Evolutionary conservation across 2,888 invertebrate genomes (phyloP).

Genomic region (Pristionchus fissidentatus): DNA sequence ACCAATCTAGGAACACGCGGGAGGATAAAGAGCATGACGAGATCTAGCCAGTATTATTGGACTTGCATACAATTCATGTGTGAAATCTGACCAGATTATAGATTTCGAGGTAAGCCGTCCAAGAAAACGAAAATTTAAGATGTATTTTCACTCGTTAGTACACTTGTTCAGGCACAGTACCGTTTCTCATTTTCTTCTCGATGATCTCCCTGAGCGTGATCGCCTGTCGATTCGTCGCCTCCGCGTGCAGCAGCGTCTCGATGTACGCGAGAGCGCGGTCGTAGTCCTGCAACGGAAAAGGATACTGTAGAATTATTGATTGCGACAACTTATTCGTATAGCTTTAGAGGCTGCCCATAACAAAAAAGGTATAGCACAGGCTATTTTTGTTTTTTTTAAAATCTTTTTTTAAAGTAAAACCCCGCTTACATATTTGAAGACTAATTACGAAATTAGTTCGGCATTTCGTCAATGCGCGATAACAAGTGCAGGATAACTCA

Average conservation of each 20-base stretch:
- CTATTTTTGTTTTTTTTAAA: background rate
- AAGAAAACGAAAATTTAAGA: background rate
- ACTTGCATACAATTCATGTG: no score
- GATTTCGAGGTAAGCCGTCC: no score
- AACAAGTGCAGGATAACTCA: background rate
- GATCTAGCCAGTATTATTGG: no score
- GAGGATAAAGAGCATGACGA: no score
- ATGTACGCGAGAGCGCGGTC: conserved; percentile 87
- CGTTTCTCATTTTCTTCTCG: conserved; percentile 90
- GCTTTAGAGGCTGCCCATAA: background rate
- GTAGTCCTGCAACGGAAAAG: conserved; percentile 82
- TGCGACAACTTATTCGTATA: background rate
- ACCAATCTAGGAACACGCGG: no score
- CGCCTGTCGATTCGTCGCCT: conserved; percentile 91
- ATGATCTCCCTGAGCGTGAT: conserved; percentile 86
- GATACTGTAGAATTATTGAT: background rate
- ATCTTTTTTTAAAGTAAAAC: background rate
- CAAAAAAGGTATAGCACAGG: background rate
- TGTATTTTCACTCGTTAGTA: background rate
- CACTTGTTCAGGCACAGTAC: conserved; percentile 73
- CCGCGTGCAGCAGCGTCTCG: conserved; percentile 86
- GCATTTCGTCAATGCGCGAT: background rate
- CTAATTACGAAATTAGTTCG: background rate
- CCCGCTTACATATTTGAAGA: background rate
- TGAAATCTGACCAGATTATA: no score